Percentiles rank a stretch among this genome's conserved stretches.
phyloP scores from a whole-genome alignment of 2,888 invertebrate genomes.

The Andrena bicolor region DNA sequence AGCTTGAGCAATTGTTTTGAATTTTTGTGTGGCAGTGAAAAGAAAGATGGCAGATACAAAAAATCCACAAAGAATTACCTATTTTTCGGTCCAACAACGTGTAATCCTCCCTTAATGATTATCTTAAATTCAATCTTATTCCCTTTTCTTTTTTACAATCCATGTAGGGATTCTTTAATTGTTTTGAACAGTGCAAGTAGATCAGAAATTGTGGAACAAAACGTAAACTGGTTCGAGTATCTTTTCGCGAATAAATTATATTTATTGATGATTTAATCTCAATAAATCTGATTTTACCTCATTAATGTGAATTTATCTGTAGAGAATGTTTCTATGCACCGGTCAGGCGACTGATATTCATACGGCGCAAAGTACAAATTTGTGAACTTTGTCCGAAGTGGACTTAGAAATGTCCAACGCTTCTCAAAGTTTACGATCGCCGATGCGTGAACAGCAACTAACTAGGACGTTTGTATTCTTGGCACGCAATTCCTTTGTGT shows the following conservation, averaged over 20 bases:
- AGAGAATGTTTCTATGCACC: not conserved
- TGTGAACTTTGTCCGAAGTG: slow-evolving; percentile 8
- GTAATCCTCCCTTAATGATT: too few relatives aligned
- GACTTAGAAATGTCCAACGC: slow-evolving; percentile 20
- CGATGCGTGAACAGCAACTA: slow-evolving; percentile 51
- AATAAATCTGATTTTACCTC: not conserved
- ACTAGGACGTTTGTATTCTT: slow-evolving; percentile 57
- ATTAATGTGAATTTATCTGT: not conserved
- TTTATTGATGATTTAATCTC: not conserved
- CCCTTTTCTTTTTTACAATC: not conserved
- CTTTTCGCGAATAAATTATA: slow-evolving; percentile 41
- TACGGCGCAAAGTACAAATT: slow-evolving; percentile 24
- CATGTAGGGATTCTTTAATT: not conserved
- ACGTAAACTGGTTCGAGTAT: slow-evolving; percentile 29
- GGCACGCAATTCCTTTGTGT: slow-evolving; percentile 46
- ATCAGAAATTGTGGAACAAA: slow-evolving; percentile 29
- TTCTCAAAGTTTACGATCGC: slow-evolving; percentile 43
- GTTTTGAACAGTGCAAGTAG: not conserved
- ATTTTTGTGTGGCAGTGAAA: too few relatives aligned
- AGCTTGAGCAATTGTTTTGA: too few relatives aligned
- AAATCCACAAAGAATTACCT: too few relatives aligned
- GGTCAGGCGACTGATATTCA: not conserved
- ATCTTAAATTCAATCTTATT: too few relatives aligned
- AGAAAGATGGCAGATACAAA: too few relatives aligned
- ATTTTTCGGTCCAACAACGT: too few relatives aligned